A percentile compares a stretch with the other conserved stretches of the same genome.
phyloP scores from a whole-genome alignment of 2,113 vertebrate genomes.

The Nesogale talazaci region DNA sequence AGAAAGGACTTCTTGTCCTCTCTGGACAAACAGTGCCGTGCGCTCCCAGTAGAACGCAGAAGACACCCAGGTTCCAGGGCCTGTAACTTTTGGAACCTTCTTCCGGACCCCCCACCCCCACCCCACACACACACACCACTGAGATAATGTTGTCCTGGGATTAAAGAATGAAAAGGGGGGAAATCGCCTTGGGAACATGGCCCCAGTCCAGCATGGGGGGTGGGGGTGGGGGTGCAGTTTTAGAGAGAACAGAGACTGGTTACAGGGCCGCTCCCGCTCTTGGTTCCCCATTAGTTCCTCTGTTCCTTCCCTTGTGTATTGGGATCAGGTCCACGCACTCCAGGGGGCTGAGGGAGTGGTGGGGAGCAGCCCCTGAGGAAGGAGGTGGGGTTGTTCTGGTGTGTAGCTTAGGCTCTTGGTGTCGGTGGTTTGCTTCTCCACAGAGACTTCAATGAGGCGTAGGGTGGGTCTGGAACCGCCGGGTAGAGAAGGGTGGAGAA shows the following conservation, averaged over 20 bases:
- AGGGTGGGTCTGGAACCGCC: slow-evolving; percentile 55
- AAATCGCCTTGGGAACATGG: background rate
- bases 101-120: too few species aligned
- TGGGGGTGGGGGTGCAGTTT: background rate
- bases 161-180: background rate
- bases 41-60: slow-evolving; percentile 24
- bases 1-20: slow-evolving; percentile 79
- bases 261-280: background rate
- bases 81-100: slow-evolving; percentile 72
- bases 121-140: background rate
- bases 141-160: background rate
- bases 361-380: background rate
- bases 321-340: background rate
- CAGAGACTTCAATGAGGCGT: background rate
- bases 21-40: slow-evolving; percentile 24
- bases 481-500: background rate
- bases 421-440: background rate
- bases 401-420: background rate
- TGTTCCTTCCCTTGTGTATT: background rate
- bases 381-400: background rate
- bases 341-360: background rate
- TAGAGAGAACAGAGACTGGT: background rate
- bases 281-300: background rate
- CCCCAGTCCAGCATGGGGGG: background rate
- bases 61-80: background rate